Evolutionary conservation across 2,113 vertebrate species (phyloP), one percentile per base, ranked within the genome.

Genomic region (Mobula hypostoma): DNA sequence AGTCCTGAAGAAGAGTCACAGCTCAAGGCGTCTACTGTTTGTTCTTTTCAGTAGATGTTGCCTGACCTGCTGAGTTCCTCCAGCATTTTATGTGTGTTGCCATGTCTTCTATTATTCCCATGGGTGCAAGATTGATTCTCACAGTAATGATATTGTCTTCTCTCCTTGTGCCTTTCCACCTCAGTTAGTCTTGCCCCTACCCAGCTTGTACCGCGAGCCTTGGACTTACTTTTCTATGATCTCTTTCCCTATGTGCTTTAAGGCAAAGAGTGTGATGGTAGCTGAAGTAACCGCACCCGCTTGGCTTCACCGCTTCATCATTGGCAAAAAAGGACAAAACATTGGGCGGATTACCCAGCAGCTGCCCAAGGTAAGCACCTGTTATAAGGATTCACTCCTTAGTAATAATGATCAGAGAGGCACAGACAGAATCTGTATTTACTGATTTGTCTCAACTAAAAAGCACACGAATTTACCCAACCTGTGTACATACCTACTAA

Each of bases 291-390:
- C 94, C 0, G 97, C 97, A 87, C 97, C 97, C 0, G 97, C 97
- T 32, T 98, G 97, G 97, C 95, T 98, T 21, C 97, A 98, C 95
- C 97, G 96, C 94, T 97, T 97, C 96, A 97, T 98, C 95, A 97
- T 98, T n/a, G 97, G 97, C 90, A 97, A 97, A 94, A 98, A 97
- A 95, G 97, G 97, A 83, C 97, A 97, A 94, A 97, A 97, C 96
- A 97, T 98, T 74, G 95, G 97, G 7, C 96, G 96, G 85, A 98
- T 98, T 95, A 97, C 96, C 56, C 96, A 98, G 95, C 97, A 97
- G 95, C 96, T 97, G 3, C 97, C 97, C 24, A 96, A 96, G 94
- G 97, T 97, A 94, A 95, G 96, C 83, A 1, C 3, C 66, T 48
- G 48, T 48, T 48, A 48, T 48, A 48, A 48, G 48, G 48, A 48